Evolutionary conservation across 2,888 invertebrate genomes (phyloP).

Genomic region (Megaustenia siamemsis): DNA sequence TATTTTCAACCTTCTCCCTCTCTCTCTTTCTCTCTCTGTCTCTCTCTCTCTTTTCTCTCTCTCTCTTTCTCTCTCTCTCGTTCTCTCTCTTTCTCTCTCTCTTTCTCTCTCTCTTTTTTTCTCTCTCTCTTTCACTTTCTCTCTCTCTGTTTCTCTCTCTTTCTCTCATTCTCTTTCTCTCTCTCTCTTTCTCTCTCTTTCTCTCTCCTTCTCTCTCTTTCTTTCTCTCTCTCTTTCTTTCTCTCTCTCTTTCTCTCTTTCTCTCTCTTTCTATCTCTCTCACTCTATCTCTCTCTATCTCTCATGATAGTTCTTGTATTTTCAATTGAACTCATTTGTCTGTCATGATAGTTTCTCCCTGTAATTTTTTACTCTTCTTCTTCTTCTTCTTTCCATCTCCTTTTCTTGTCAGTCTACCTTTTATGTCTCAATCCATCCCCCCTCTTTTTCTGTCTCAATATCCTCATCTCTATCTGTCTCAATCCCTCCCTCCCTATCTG

Average conservation of each 20-base stretch:
- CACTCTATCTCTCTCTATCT: too few species aligned
- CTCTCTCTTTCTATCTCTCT: slow-evolving; percentile 1
- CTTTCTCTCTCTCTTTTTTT: slow-evolving; percentile 2
- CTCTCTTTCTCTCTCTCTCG: not conserved
- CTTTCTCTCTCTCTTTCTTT: slow-evolving; percentile 43
- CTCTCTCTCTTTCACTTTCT: not conserved
- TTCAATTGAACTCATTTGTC: not conserved
- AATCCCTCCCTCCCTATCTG: too few species aligned
- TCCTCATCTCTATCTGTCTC: not conserved
- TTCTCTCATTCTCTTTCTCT: slow-evolving; percentile 27
- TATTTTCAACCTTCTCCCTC: not conserved
- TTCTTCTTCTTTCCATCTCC: not conserved
- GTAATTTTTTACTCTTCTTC: too few species aligned
- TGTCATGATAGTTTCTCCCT: not conserved
- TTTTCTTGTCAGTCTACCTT: not conserved
- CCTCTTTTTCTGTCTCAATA: not conserved
- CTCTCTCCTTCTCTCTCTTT: slow-evolving; percentile 14
- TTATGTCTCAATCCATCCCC: not conserved
- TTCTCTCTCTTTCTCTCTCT: not conserved
- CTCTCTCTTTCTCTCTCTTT: slow-evolving; percentile 28
- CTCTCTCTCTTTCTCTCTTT: slow-evolving; percentile 13
- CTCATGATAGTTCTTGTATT: too few species aligned
- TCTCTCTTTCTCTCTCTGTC: not conserved
- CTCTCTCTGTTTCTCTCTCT: not conserved
- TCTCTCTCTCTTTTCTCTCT: not conserved